Base-by-base conservation (phyloP, 2,888 invertebrate genomes). In the Taphrorychus bicolor region DNA sequence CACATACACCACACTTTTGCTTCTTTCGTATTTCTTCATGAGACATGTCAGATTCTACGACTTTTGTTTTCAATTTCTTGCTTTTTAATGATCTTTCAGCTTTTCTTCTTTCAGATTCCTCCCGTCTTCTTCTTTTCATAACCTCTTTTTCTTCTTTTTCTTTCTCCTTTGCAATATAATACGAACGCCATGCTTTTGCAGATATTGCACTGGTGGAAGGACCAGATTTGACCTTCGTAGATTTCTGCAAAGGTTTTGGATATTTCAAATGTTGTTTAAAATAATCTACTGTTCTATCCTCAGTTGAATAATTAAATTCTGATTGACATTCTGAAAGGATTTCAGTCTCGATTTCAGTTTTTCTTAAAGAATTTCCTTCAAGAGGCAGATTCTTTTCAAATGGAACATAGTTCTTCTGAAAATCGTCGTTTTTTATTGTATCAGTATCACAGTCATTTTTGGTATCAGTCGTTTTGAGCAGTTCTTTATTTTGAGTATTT, bases 121-220 rank as follows among this genome's bases (percentile, higher is more conserved):
- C 63, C 40, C 57, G 22, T 63, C 32, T 63, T 21, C 58, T 24
- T 21, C 57, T 56, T 16, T 14, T 51, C 14, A 17, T 16, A 11
- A 42, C 42, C 32, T 60, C 60, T 57, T 59, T 49, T 22, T 63
- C 63, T 40, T 17, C 7, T 49, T 63, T 57, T 24, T 63, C 63
- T 11, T 32, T 63, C n/a, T 57, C 16, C 48, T 2, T 49, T 57
- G 18, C 63, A 48, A n/a, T n/a, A n/a, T n/a, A n/a, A n/a, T n/a
- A n/a, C n/a, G n/a, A n/a, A n/a, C n/a, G n/a, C n/a, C n/a, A 63
- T 14, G 57, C 57, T 42, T 57, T 57, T 24, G 63, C 45, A 21
- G 57, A 57, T 24, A 63, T 57, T 48, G 57, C 57, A 16, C 63
- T 63, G 23, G 63, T 63, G 11, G 48, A 17, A 40, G 62, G 62